Base-by-base conservation (phyloP, 1,140 invertebrate genomes). In the Argopecten irradians region DNA sequence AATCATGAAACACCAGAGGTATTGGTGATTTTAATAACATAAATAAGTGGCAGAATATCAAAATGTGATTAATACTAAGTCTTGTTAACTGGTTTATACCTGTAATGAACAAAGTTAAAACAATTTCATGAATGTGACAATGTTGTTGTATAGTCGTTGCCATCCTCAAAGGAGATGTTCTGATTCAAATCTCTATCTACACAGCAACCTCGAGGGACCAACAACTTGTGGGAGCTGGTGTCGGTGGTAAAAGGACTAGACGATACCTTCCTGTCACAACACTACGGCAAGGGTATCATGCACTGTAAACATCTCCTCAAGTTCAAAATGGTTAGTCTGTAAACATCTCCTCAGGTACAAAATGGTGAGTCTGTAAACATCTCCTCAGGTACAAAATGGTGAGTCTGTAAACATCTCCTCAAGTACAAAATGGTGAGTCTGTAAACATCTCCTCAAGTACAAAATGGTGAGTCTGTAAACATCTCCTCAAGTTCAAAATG, bases 171-270 rank as follows among this genome's bases (percentile, higher is more conserved):
- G 32, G 19, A 32, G 32, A 39, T 85, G 84, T 34, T 82, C 83
- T 28, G 19, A 36, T 87, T 86, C n/a, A n/a, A n/a, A n/a, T n/a
- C n/a, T n/a, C n/a, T 88, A 92, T 28, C 86, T 87, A 91, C 93
- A 39, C 89, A 95, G 95, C 92, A 93, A 87, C 92, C 93, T 41
- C 90, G 89, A 82, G 95, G 95, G n/a, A 92, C 92, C n/a, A 86
- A 89, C 16, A 96, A 96, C 89, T 91, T 96, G 11, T 96, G 95
- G 96, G 95, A 96, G 83, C 92, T 96, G 35, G 94, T 96, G 0
- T 92, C 90, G 9, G 94, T 96, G 34, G 90, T 95, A 9, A 91
- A 92, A 36, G 94, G 94, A 5, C 85, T 91, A 19, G 94, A 95
- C 87, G 92, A 94, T 28, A 93, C 93, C 28, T 46, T 94, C 36